Conservation (phyloP, 2,797 vertebrate species). For the Cuculus canorus region DNA sequence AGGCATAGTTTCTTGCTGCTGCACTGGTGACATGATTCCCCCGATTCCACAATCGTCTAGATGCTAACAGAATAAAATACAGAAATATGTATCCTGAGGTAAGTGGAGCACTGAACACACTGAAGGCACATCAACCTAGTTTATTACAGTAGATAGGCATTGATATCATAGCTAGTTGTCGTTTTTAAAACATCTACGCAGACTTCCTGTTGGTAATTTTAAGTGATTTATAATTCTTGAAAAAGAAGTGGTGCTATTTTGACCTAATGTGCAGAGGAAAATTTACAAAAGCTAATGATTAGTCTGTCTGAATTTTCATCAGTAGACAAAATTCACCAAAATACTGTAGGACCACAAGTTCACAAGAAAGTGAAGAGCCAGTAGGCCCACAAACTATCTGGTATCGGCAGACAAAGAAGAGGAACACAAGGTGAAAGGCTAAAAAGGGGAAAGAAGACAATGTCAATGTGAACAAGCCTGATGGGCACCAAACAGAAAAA, state of each 20-base stretch:
- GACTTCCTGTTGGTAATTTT: neutral
- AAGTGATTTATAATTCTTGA: neutral
- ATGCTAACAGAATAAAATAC: neutral
- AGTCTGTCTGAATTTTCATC: neutral
- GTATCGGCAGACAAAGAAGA: neutral
- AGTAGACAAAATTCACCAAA: neutral
- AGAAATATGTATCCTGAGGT: neutral
- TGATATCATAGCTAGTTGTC: fast-evolving
- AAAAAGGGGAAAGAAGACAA: neutral
- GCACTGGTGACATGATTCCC: neutral
- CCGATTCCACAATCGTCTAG: neutral
- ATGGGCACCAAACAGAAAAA: neutral
- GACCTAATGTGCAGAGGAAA: neutral
- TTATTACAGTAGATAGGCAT: neutral
- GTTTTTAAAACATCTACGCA: neutral
- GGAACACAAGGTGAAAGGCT: neutral
- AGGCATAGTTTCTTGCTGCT: neutral
- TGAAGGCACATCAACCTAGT: neutral
- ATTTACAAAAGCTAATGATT: neutral
- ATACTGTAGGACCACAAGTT: neutral
- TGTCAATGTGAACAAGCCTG: neutral
- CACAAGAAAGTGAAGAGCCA: neutral
- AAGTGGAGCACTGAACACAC: neutral
- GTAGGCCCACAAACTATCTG: neutral
- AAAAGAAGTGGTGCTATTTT: neutral